A percentile compares a stretch with the other conserved stretches of the same genome.
Conservation (phyloP, 2,113 vertebrate species). For the Phrynosoma blainvillii region DNA sequence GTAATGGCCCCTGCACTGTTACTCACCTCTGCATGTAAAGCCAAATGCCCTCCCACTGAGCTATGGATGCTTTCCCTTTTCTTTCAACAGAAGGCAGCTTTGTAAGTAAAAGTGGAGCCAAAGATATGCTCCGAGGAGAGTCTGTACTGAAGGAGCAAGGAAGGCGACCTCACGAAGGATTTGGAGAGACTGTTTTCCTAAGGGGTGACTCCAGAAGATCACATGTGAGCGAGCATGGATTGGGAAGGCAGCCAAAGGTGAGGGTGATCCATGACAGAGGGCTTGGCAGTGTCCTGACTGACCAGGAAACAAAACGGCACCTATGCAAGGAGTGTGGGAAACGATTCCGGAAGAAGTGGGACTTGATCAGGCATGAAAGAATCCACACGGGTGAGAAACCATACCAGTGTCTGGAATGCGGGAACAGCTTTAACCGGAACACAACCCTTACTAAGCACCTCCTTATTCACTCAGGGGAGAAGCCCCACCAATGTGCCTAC, state of each 20-base stretch:
- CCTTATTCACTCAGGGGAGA: slow-evolving; percentile 72
- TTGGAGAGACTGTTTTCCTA: not conserved
- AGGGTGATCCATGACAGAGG: slow-evolving; percentile 9
- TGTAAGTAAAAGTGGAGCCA: not conserved
- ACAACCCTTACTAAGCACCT: slow-evolving; percentile 73
- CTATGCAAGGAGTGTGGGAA: slow-evolving; percentile 64
- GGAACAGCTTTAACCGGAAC: slow-evolving; percentile 58
- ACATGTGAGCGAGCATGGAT: not conserved
- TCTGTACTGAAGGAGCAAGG: not conserved
- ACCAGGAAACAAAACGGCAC: slow-evolving; percentile 40
- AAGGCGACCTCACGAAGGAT: not conserved
- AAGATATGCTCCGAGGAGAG: not conserved
- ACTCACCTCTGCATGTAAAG: not conserved
- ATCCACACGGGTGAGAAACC: slow-evolving; percentile 44
- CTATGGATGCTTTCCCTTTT: not conserved
- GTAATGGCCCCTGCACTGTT: not conserved
- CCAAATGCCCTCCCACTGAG: not conserved
- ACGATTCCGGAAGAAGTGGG: slow-evolving; percentile 51
- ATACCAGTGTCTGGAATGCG: slow-evolving; percentile 51
- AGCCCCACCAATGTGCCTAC: slow-evolving; percentile 69
- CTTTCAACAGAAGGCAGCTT: slow-evolving; percentile 1
- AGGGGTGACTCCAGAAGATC: not conserved
- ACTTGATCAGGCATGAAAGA: slow-evolving; percentile 44
- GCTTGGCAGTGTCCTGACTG: not conserved
- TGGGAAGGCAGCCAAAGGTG: not conserved